Evolutionary conservation across 2,113 vertebrate genomes (phyloP), one percentile per base, ranked within the genome.

Genomic region (Rhea pennata): DNA sequence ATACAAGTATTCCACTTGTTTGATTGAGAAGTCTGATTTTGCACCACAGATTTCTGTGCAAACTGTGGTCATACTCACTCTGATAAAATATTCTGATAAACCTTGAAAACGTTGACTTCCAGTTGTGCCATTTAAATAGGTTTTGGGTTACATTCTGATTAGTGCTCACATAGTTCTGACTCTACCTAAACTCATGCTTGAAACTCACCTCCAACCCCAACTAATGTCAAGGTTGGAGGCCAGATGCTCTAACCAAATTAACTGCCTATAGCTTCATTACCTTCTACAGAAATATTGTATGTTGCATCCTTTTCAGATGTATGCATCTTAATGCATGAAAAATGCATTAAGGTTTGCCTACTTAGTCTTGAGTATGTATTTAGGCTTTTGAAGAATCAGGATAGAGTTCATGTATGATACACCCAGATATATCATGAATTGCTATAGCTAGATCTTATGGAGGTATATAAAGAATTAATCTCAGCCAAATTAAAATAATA

Each of bases 191-290:
- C 12, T 29, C 29, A 73, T 26, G 17, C 56, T 59, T 33, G 16
- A 59, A 59, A 29, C 11, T 66, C 7, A 3, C 31, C 46, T 84
- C 36, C 56, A 78, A 46, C n/a, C 27, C 4, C 3, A 1, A 33
- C 27, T 39, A 15, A 12, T 1, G 0, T 1, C 54, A 10, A 15
- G 7, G 5, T 1, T 69, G 56, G 40, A 20, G 5, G 44, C 62
- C 64, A 74, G 61, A 84, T 86, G 50, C 29, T 71, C 42, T 51
- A 12, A 27, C 23, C 48, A 22, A 33, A 74, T 40, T 40, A 72
- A 13, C 33, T 56, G 39, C 16, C 48, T 69, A 12, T 76, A 64
- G 15, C 65, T 13, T 59, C 48, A 4, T 29, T 29, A 21, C 20
- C 48, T 82, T 22, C 13, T 54, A 20, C 74, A 59, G 73, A 83